phyloP scores from a whole-genome alignment of 2,888 invertebrate species.

The Cryptus viduatorius region DNA sequence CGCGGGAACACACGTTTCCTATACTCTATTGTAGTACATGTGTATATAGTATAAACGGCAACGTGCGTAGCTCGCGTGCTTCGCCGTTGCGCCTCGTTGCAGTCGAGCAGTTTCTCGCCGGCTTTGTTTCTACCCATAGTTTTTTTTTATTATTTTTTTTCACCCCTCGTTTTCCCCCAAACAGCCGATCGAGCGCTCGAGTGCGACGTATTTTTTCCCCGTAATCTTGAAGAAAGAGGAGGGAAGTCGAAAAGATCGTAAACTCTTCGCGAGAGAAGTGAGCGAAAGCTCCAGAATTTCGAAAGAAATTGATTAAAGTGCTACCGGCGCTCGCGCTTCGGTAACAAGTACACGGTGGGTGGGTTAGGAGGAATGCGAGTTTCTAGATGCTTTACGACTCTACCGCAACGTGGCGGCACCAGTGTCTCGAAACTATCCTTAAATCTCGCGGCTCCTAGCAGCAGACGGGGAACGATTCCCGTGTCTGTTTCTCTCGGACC shows the following conservation, averaged over 20 bases:
- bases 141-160: background rate
- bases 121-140: conserved; percentile 21
- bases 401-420: conserved; percentile 84
- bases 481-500: background rate
- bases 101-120: conserved; percentile 32
- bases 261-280: conserved; percentile 56
- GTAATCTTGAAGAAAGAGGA: conserved; percentile 39
- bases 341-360: conserved; percentile 31
- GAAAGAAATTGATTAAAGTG: conserved; percentile 56
- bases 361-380: conserved; percentile 47
- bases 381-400: conserved; percentile 78
- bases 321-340: conserved; percentile 24
- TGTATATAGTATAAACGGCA: background rate
- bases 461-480: conserved; percentile 18
- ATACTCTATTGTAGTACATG: background rate
- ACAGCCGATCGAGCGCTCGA: conserved; percentile 30
- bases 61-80: conserved; percentile 23
- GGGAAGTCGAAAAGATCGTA: conserved; percentile 36
- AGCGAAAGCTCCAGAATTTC: conserved; percentile 35
- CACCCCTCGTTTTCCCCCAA: background rate
- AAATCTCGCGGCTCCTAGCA: conserved; percentile 50
- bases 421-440: conserved; percentile 73
- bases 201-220: conserved; percentile 34
- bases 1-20: conserved; percentile 60
- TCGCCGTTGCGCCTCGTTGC: conserved; percentile 34